Conservation (phyloP, 2,797 vertebrate species). For the Decapterus maruadsi region DNA sequence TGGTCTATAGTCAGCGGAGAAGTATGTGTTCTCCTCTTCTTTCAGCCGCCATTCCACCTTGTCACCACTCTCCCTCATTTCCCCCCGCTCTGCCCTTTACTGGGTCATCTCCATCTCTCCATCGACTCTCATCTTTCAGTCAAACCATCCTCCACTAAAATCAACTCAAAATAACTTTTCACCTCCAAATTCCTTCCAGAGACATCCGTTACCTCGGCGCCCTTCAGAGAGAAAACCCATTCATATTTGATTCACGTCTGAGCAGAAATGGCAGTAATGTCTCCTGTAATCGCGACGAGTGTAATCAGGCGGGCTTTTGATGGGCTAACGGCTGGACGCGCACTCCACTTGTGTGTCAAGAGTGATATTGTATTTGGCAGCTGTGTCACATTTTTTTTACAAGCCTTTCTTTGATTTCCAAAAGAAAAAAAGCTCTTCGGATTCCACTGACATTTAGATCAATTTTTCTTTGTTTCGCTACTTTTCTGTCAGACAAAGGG, state of each 20-base stretch:
- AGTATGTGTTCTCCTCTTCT: conserved; percentile 61
- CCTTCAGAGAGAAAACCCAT: conserved; percentile 68
- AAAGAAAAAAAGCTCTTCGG: conserved; percentile 57
- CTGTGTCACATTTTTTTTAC: conserved; percentile 74
- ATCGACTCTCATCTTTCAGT: conserved; percentile 74
- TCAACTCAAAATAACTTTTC: conserved; percentile 80
- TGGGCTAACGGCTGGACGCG: conserved; percentile 69
- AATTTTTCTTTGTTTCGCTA: conserved; percentile 55
- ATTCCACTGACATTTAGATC: conserved; percentile 55
- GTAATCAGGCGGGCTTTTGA: conserved; percentile 82
- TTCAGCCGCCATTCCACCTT: conserved; percentile 62
- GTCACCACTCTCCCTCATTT: conserved; percentile 62
- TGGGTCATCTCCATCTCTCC: conserved; percentile 66
- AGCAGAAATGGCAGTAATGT: conserved; percentile 82
- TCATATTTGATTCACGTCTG: conserved; percentile 81
- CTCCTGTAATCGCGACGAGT: conserved; percentile 77
- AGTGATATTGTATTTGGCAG: conserved; percentile 79
- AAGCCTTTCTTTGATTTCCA: conserved; percentile 76
- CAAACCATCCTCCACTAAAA: conserved; percentile 65
- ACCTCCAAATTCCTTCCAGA: conserved; percentile 81
- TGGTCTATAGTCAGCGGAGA: conserved; percentile 50
- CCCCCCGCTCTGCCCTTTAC: conserved; percentile 48
- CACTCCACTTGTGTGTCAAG: conserved; percentile 64
- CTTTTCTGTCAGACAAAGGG: conserved; percentile 29
- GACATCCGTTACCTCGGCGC: conserved; percentile 63